These are phyloP conservation scores for Eurypyga helias DNA, from an alignment of 2,113 vertebrate species.

Conservation along the genomic window DNA sequence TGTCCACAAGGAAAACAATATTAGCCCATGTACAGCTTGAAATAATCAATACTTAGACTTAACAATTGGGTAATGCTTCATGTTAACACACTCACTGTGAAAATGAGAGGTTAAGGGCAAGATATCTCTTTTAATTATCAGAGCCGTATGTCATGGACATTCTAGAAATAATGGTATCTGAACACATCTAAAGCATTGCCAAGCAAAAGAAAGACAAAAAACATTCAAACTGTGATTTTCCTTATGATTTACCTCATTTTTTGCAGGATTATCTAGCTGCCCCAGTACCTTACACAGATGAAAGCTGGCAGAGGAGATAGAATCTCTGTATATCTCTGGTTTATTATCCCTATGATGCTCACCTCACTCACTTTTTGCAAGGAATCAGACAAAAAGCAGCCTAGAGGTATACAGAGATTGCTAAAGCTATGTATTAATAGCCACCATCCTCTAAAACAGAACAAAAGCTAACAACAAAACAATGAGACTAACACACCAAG, in stretches of 20 bases:
- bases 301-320: background rate
- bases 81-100: conserved; percentile 41
- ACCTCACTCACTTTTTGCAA: background rate
- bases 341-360: background rate
- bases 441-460: background rate
- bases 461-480: background rate
- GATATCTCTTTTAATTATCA: conserved; percentile 69
- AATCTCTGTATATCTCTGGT: background rate
- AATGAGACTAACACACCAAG: background rate
- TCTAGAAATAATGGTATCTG: conserved; percentile 21
- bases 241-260: background rate
- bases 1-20: conserved; percentile 45
- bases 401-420: background rate
- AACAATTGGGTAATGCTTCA: conserved; percentile 42
- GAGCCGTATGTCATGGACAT: background rate
- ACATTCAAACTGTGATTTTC: background rate
- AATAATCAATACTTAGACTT: conserved; percentile 67
- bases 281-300: background rate
- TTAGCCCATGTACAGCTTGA: conserved; percentile 39
- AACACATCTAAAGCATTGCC: background rate
- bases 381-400: background rate
- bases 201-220: background rate
- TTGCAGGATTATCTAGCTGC: background rate
- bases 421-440: background rate
- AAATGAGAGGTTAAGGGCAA: conserved; percentile 38